Base-by-base conservation (phyloP, 2,113 vertebrate genomes). In the Cyprinodon variegatus region DNA sequence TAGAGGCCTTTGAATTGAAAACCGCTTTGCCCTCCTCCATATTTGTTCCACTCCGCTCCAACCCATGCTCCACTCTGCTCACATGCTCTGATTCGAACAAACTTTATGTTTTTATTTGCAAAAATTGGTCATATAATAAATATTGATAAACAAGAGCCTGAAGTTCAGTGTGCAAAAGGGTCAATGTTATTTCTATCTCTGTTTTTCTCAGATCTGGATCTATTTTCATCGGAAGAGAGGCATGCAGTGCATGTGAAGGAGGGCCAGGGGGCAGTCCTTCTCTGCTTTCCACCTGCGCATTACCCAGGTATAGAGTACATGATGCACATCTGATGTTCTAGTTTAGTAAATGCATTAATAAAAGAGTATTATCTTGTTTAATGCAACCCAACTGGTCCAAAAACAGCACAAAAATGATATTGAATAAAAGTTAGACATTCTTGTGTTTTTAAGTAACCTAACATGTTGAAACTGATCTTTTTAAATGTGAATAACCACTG, bases 181-280 rank as follows among this genome's bases (percentile, higher is more conserved):
- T 3, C 20, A 13, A 81, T 81, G 36, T 67, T 15, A 48, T 67
- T 60, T 61, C 50, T 63, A 12, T 65, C 66, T 81, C 72, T 63
- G 2, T 39, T 46, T 88, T 62, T 86, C 45, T 69, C 65, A 99
- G 98, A 97, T 86, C 93, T 99, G 3, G 96, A 99, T 86, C 94
- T 96, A 45, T 99, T 99, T 88, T 96, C 96, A 11, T 95, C 96
- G 0, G 98, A 99, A 66, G 97, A 98, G 46, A 95, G 97, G 48
- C 94, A 94, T 14, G 94, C 96, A 1, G 97, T 99, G 78, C 88
- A 89, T 65, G 94, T 98, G 4, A 95, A 95, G 76, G 97, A 97
- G 89, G 97, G 97, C 15, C 96, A 97, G 77, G 97, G 97, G 39
- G 96, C 95, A 6, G 96, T 98, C 45, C 93, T 99, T 80, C 95